phyloP scores from a whole-genome alignment of 1,140 invertebrate species.

The Panulirus ornatus region DNA sequence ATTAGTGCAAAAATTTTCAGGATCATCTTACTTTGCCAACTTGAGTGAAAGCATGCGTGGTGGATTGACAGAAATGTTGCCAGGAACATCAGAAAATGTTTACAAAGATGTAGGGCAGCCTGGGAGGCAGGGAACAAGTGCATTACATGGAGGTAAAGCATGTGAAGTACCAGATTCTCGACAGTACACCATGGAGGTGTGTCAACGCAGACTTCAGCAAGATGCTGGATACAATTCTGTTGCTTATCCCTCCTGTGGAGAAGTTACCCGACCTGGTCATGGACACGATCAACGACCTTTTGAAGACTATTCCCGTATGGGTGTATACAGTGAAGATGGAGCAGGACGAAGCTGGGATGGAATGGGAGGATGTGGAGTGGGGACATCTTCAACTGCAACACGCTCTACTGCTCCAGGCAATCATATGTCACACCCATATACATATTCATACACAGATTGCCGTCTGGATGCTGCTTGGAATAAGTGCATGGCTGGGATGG shows the following conservation, averaged over 20 bases:
- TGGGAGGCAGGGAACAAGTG: conserved; percentile 36
- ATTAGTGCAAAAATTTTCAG: not conserved
- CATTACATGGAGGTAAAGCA: conserved; percentile 21
- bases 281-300: conserved; percentile 43
- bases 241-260: conserved; percentile 42
- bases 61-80: conserved; percentile 43
- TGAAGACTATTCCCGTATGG: conserved; percentile 62
- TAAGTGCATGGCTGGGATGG: conserved; percentile 50
- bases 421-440: conserved; percentile 58
- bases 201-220: conserved; percentile 46
- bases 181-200: conserved; percentile 39
- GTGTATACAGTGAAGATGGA: conserved; percentile 57
- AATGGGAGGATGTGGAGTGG: conserved; percentile 42
- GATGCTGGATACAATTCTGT: conserved; percentile 38
- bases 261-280: conserved; percentile 7
- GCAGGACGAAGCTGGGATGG: conserved; percentile 44
- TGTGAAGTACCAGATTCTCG: conserved; percentile 41
- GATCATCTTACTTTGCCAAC: conserved; percentile 63
- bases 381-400: not conserved
- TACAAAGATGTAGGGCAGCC: conserved; percentile 46
- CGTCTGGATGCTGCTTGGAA: conserved; percentile 54
- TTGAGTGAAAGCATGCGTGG: conserved; percentile 61
- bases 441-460: conserved; percentile 62
- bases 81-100: conserved; percentile 31
- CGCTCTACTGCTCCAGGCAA: conserved; percentile 28